Evolutionary conservation across 1,140 invertebrate genomes (phyloP), one percentile per base, ranked within the genome.

Genomic region (Drosophila tristis): DNA sequence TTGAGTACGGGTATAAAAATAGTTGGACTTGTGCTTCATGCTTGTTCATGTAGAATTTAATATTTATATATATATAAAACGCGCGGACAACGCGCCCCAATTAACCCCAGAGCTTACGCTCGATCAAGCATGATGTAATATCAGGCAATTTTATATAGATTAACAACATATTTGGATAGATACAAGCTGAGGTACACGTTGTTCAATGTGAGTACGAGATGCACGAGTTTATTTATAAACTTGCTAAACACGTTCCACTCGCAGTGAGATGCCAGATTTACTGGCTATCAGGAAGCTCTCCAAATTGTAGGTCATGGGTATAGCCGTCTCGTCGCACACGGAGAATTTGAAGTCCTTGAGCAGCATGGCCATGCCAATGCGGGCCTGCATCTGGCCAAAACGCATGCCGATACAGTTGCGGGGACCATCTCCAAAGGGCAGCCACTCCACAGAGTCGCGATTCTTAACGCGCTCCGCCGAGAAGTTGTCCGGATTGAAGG

Each of bases 401-500:
- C 95, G 92, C 92, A 94, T 92, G 15, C 95, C 95, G 58, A 90
- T 78, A 57, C 92, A 92, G 62, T 91, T 92, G 1, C 91, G 73
- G 4, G 91, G 91, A 11, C 91, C 91, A 15, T 92, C 91, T 4
- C 95, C 95, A 70, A 95, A 95, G 0, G 95, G 94, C 23, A 95
- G 80, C 82, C 92, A 94, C 11, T 93, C 77, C 5, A 92, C 91
- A 0, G 78, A 92, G 58, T 91, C 93, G 0, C 94, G 91, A 26
- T 90, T 82, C n/a, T 77, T 70, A 6, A 90, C 75, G 20, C 94
- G 93, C 55, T 95, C 94, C 0, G 93, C 91, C 0, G 92, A 73
- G 76, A 96, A 96, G 73, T 95, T 91, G 11, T 96, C 95, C 0
- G 96, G 96, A 82, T 95, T 92, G 70, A 95, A 96, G 9, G 68